Evolutionary conservation across 1,140 invertebrate species (phyloP).

Genomic region (Scaptomyza pallida): DNA sequence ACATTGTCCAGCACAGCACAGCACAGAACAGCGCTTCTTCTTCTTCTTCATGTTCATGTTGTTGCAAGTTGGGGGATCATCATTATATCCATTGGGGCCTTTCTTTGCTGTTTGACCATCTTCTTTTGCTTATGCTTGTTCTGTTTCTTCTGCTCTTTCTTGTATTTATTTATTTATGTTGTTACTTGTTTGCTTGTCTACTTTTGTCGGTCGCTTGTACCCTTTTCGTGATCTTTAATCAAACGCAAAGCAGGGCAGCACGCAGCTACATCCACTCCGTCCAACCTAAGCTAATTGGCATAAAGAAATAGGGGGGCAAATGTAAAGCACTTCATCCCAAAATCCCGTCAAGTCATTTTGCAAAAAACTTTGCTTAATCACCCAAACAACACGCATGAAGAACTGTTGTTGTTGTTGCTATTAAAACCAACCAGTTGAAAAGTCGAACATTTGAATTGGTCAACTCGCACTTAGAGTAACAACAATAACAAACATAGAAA

Average conservation of each 20-base stretch:
- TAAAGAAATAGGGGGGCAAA: slow-evolving; percentile 23
- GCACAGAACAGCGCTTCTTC: not conserved
- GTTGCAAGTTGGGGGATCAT: slow-evolving; percentile 21
- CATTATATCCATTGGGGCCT: slow-evolving; percentile 6
- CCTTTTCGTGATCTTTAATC: slow-evolving; percentile 28
- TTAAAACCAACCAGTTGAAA: slow-evolving; percentile 12
- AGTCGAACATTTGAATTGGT: slow-evolving; percentile 26
- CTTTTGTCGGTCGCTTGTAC: slow-evolving; percentile 24
- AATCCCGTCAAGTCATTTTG: slow-evolving; percentile 11
- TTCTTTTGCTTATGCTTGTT: slow-evolving; percentile 21
- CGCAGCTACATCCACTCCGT: slow-evolving; percentile 35
- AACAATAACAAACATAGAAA: slow-evolving; percentile 29
- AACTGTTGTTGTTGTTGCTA: slow-evolving; percentile 5
- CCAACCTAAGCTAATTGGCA: slow-evolving; percentile 34
- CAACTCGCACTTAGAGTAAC: slow-evolving; percentile 25
- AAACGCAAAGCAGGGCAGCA: slow-evolving; percentile 18
- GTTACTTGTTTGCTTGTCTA: slow-evolving; percentile 31
- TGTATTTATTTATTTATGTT: slow-evolving; percentile 30
- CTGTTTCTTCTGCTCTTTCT: slow-evolving; percentile 21
- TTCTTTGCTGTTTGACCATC: slow-evolving; percentile 3
- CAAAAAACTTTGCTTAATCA: slow-evolving; percentile 40
- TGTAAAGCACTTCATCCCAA: slow-evolving; percentile 9
- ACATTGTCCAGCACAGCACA: slow-evolving; percentile 18
- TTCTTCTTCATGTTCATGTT: not conserved
- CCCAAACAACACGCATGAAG: slow-evolving; percentile 18